Base-by-base conservation (phyloP, 2,113 vertebrate species). In the Vulpes lagopus region DNA sequence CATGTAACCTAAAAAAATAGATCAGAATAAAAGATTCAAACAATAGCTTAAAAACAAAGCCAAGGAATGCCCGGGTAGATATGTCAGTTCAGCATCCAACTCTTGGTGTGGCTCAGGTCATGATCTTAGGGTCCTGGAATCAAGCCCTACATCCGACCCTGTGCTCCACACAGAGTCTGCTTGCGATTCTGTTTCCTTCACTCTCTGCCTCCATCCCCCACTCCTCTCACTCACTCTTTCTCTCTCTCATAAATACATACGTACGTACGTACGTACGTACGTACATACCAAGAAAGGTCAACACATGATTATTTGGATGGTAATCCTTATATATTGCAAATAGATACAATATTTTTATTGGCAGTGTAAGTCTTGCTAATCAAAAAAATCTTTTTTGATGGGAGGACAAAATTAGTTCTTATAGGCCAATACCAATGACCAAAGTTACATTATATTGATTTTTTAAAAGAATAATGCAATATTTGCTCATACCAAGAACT, bases 21-120 rank as follows among this genome's bases (percentile, higher is more conserved):
- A 78, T 55, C 19, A 83, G n/a, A 89, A 43, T 71, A 92, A 86
- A 97, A 74, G 14, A 51, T 94, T 65, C 32, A 91, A 76, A 53
- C 19, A 82, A 0, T n/a, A 88, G 38, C 83, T 95, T n/a, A 87
- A 91, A 96, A 79, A 53, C 15, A 78, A 93, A 74, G 19, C 16
- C 30, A 94, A 88, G 32, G 32, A 32, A 16, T 8, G 7, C 32
- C 32, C 9, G 67, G 67, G 67, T 69, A 69, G 16, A 32, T 8
- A n/a, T 69, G 32, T 64, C 32, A 0, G 0, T n/a, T 69, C 67
- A 69, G 32, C 2, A 3, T 19, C 67, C 32, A 69, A n/a, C 67
- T 69, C 16, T 19, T 69, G 10, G 16, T 69, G 8, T 9, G 3
- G 67, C 65, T 69, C 67, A 69, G 32, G 12, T 69, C 8, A 17